Percentiles rank a stretch among this genome's conserved stretches.
phyloP scores from a whole-genome alignment of 2,797 vertebrate species.

The Lepilemur ruficaudatus region DNA sequence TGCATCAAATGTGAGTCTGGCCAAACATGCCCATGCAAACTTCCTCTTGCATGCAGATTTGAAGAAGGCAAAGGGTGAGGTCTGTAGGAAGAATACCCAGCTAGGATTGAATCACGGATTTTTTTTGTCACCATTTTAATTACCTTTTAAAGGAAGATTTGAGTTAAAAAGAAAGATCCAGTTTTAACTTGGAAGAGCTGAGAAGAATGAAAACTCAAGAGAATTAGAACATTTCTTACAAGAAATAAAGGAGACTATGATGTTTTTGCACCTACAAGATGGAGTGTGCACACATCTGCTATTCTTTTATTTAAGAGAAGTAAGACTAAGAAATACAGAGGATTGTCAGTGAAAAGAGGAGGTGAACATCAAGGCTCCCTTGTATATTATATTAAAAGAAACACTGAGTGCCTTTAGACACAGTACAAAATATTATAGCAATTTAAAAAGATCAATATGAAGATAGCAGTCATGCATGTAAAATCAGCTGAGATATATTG shows the following conservation, averaged over 20 bases:
- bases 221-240: neutral
- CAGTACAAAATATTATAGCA: conserved; percentile 24
- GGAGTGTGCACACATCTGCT: neutral
- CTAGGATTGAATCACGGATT: neutral
- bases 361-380: neutral
- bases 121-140: neutral
- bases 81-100: neutral
- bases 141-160: neutral
- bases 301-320: conserved; percentile 25
- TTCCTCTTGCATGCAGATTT: neutral
- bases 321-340: neutral
- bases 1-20: neutral
- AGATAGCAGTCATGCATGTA: conserved; percentile 6
- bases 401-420: neutral
- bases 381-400: conserved; percentile 17
- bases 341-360: neutral
- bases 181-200: neutral
- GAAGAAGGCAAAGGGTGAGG: neutral
- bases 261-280: neutral
- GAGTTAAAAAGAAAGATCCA: neutral
- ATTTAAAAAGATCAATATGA: conserved; percentile 61
- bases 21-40: neutral
- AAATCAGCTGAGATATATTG: conserved; percentile 28
- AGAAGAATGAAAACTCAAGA: neutral
- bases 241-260: neutral